Percentiles rank a stretch among this genome's conserved stretches.
Conservation (phyloP, 2,797 vertebrate species). For the Erethizon dorsatum region DNA sequence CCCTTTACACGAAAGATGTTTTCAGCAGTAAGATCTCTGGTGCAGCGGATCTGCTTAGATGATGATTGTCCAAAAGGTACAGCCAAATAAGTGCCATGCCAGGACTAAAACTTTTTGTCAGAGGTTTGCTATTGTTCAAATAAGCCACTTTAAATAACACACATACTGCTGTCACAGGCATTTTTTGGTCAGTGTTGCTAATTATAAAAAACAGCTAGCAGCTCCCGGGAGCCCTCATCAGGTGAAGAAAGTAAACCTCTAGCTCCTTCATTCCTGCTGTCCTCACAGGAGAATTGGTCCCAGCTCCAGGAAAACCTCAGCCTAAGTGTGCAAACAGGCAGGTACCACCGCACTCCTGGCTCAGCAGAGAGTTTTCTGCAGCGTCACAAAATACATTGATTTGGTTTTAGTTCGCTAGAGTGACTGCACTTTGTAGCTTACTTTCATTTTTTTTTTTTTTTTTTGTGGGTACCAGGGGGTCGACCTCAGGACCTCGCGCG, state of each 20-base stretch:
- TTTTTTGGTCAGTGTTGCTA: not conserved
- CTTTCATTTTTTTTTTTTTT: constrained; percentile 8
- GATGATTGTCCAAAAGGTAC: constrained; percentile 41
- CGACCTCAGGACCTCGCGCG: too few relatives aligned
- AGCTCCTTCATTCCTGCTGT: not conserved
- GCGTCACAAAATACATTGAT: not conserved
- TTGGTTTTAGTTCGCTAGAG: not conserved
- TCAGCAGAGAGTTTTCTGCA: not conserved
- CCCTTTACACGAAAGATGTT: constrained; percentile 49
- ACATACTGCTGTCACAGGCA: not conserved
- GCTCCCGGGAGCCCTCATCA: not conserved
- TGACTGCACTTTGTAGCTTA: not conserved
- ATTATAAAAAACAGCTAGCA: constrained; percentile 44
- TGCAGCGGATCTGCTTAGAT: constrained; percentile 41
- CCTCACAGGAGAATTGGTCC: not conserved
- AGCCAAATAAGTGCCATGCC: not conserved
- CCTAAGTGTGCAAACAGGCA: not conserved
- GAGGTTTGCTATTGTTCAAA: constrained; percentile 51
- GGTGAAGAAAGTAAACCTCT: not conserved
- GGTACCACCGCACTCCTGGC: not conserved
- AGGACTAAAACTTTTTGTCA: constrained; percentile 60
- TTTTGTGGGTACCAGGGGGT: too few relatives aligned
- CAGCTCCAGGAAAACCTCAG: not conserved
- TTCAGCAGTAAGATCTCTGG: constrained; percentile 65
- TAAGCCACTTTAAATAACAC: constrained; percentile 26